Evolutionary conservation across 1,140 invertebrate genomes (phyloP).

Genomic region (Drosophila ohnishii): DNA sequence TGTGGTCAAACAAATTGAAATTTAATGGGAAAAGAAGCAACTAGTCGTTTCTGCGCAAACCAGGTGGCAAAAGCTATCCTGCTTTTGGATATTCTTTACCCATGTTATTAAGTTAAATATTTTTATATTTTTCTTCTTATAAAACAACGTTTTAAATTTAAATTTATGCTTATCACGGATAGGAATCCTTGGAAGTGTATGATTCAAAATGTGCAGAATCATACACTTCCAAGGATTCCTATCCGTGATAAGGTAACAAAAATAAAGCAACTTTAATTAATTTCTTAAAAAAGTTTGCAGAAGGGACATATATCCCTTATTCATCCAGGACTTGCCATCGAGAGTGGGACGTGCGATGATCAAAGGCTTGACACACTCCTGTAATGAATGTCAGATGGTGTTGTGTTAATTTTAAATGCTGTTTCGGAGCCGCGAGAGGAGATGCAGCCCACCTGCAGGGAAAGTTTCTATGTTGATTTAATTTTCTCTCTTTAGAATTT

Average conservation of each 20-base stretch:
- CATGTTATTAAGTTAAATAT: not conserved
- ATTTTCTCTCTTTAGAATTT: conserved; percentile 51
- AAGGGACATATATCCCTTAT: not conserved
- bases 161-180: no score
- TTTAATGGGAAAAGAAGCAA: conserved; percentile 36
- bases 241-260: not conserved
- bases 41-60: conserved; percentile 22
- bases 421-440: conserved; percentile 13
- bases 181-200: no score
- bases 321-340: not conserved
- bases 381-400: conserved; percentile 62
- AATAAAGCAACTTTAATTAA: not conserved
- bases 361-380: conserved; percentile 59
- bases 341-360: conserved; percentile 45
- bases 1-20: conserved; percentile 48
- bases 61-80: conserved; percentile 1
- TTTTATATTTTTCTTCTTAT: no score
- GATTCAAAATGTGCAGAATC: no score
- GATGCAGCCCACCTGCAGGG: conserved; percentile 43
- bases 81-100: not conserved
- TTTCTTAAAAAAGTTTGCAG: not conserved
- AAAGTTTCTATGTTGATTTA: conserved; percentile 55
- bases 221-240: not conserved
- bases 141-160: no score
- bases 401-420: conserved; percentile 68